Evolutionary conservation across 2,113 vertebrate genomes (phyloP).

Genomic region (Trematocara stigmaticum): DNA sequence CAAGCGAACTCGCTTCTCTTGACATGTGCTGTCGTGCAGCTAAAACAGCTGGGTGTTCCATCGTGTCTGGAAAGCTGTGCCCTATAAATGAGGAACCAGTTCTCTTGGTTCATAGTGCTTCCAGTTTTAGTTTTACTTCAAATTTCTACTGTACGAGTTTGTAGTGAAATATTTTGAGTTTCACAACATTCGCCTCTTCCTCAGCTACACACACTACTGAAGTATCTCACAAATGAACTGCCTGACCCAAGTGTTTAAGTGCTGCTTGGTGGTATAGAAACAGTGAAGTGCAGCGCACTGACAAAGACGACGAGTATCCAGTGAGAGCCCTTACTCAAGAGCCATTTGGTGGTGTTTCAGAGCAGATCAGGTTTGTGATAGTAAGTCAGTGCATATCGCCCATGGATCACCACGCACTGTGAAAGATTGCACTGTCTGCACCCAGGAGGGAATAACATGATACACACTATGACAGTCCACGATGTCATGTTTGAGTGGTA

Average conservation of each 20-base stretch:
- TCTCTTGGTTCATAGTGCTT: background rate
- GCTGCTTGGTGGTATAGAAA: background rate
- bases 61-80: background rate
- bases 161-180: background rate
- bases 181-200: background rate
- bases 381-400: constrained; percentile 17
- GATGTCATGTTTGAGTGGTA: constrained; percentile 27
- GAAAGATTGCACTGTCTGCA: constrained; percentile 20
- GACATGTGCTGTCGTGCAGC: background rate
- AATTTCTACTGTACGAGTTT: background rate
- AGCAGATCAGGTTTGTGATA: background rate
- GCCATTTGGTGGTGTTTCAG: constrained; percentile 3
- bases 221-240: background rate
- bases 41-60: background rate
- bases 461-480: background rate
- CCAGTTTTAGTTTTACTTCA: background rate
- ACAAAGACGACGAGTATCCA: background rate
- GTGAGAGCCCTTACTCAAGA: constrained; percentile 22
- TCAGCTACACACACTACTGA: background rate
- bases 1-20: background rate
- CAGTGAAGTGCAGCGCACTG: background rate
- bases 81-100: background rate
- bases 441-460: constrained; percentile 18
- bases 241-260: background rate
- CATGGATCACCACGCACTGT: background rate